Evolutionary conservation across 37 sponge, comb jelly and placozoan species (phyloP), one percentile per base, ranked within the genome.

Genomic region (Eunapius fragilis): DNA sequence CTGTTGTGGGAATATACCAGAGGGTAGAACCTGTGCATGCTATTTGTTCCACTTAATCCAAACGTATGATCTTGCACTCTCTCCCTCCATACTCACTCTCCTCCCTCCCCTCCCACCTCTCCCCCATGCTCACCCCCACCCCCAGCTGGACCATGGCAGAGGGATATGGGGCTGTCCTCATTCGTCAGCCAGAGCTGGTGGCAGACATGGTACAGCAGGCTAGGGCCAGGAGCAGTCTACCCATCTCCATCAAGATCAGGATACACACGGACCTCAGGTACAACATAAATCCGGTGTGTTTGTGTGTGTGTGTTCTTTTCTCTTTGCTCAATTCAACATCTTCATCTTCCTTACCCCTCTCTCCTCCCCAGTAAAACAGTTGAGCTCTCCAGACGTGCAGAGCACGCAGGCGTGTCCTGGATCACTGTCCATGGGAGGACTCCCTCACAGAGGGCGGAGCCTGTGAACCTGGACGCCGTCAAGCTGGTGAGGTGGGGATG

Each of bases 351-450:
- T 37, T 71, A 0, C 30, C 78, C 13, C 14, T 38, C 31, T 41
- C 41, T 6, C 41, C 41, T 6, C 6, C 41, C n/a, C 71, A 95
- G 96, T 77, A 26, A 91, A 33, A 98, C 98, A 48, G 94, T 98
- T 24, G 91, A 93, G 78, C 67, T 98, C 45, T 88, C 84, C 3
- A 70, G 58, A 78, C 67, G 84, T 3, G 94, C 89, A 31, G 96
- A 98, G 78, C 86, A 87, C 27, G 90, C 88, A 72, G 96, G 96
- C 19, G 90, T 84, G 49, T 37, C 88, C 12, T 98, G 96, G 94
- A 86, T 98, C 75, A 89, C 98, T 33, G 96, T 98, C 0, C 98
- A 98, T 86, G 98, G 98, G 14, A 68, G 98, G n/a, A 98, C 98
- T 0, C 37, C 71, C 19, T 77, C 82, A 67, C 95, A 98, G 78